Conservation (phyloP, 2,888 invertebrate species). For the Stomorhina lunata region DNA sequence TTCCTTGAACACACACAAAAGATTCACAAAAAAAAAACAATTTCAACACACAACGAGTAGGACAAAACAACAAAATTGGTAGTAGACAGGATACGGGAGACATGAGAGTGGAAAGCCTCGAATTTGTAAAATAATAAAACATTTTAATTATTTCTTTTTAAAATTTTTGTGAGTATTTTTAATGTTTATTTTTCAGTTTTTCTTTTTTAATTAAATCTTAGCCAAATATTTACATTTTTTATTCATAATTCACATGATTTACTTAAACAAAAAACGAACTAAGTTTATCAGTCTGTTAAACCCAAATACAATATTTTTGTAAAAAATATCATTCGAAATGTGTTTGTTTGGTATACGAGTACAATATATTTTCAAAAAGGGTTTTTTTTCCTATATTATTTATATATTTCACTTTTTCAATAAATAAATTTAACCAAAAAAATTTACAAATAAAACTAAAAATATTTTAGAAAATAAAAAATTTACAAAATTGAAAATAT, state of each 20-base stretch:
- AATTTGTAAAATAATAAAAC: constrained; percentile 8
- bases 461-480: background rate
- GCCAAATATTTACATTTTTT: constrained; percentile 74
- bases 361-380: constrained; percentile 32
- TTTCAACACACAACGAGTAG: background rate
- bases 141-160: background rate
- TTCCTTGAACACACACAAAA: background rate
- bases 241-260: constrained; percentile 67
- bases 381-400: constrained; percentile 3
- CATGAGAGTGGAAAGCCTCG: no score
- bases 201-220: constrained; percentile 46
- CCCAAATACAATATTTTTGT: constrained; percentile 38
- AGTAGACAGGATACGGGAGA: no score
- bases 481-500: background rate
- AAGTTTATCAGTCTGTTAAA: constrained; percentile 78
- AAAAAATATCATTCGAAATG: constrained; percentile 30
- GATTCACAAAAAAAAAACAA: background rate
- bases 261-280: constrained; percentile 70
- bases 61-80: background rate
- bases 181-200: constrained; percentile 21
- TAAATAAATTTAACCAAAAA: constrained; percentile 41
- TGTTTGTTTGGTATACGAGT: no score
- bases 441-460: constrained; percentile 20
- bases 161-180: background rate
- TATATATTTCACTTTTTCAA: constrained; percentile 25